Evolutionary conservation across 1,140 invertebrate genomes (phyloP).

Genomic region (Eriocheir sinensis): DNA sequence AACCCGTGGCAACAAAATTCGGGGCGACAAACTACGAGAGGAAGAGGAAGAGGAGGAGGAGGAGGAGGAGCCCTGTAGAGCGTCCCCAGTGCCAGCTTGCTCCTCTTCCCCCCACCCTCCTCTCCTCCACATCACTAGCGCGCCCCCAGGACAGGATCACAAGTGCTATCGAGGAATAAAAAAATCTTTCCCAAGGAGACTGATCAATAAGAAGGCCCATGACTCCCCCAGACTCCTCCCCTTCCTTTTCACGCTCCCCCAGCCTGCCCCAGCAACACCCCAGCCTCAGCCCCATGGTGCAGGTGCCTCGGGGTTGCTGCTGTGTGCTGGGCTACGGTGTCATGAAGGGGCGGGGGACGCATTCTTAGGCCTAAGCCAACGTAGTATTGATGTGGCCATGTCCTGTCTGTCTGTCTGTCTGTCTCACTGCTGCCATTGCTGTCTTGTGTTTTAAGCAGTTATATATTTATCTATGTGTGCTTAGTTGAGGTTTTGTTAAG

Average conservation of each 20-base stretch:
- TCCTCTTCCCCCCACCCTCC: not conserved
- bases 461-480: too few species aligned
- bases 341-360: constrained; percentile 35
- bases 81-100: too few species aligned
- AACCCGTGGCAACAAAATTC: too few species aligned
- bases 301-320: not conserved
- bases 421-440: too few species aligned
- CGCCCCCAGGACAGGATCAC: not conserved
- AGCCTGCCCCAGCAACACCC: not conserved
- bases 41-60: too few species aligned
- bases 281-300: not conserved
- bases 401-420: too few species aligned
- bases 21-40: not conserved
- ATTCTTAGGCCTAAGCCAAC: constrained; percentile 7
- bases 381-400: not conserved
- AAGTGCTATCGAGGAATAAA: not conserved
- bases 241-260: not conserved
- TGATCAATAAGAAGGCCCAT: not conserved
- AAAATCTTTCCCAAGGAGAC: too few species aligned
- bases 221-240: not conserved
- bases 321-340: not conserved
- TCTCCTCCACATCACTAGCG: not conserved
- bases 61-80: too few species aligned
- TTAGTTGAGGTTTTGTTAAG: too few species aligned
- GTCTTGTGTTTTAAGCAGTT: too few species aligned